Base-by-base conservation (phyloP, 1,140 invertebrate species). In the Hestina assimilis region DNA sequence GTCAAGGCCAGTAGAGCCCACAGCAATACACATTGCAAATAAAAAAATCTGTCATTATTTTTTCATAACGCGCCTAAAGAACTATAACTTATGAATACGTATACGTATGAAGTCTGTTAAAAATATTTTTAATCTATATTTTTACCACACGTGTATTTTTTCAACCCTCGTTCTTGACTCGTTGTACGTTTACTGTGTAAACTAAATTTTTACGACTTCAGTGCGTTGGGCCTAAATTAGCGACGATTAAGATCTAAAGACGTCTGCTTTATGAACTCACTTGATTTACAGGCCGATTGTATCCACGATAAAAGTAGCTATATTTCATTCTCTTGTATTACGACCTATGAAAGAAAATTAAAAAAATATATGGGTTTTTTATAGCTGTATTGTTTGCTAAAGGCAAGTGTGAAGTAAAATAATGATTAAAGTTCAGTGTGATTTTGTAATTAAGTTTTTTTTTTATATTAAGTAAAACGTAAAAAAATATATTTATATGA, bases 241-340 rank as follows among this genome's bases (percentile, higher is more conserved):
- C 50, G n/a, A 11, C 21, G 56, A 59, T 59, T 51, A 46, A 28
- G 12, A 59, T 52, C 56, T 59, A 7, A 42, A 35, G 41, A 50
- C 40, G 45, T 48, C 17, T 42, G 31, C 21, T 59, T 57, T 59
- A 59, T 59, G 48, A 59, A 59, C 12, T 24, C 20, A 19, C 40
- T 23, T 59, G 56, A 59, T 59, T 59, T 59, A 59, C 56, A 52
- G 52, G 40, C 28, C 24, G 56, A 59, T 59, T 28, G 40, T 15
- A 46, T 51, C 43, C 48, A 17, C 29, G 48, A 59, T 59, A 58
- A 20, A 4, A 40, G 28, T 41, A n/a, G 40, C 33, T 5, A 14
- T 21, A 24, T 52, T 52, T 52, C 35, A 29, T 41, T 17, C 23
- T 41, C 21, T 52, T 20, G 11, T 26, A 9, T 26, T 26, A 8